Evolutionary conservation across 2,797 vertebrate genomes (phyloP), one percentile per base, ranked within the genome.

Genomic region (Enoplosus armatus): DNA sequence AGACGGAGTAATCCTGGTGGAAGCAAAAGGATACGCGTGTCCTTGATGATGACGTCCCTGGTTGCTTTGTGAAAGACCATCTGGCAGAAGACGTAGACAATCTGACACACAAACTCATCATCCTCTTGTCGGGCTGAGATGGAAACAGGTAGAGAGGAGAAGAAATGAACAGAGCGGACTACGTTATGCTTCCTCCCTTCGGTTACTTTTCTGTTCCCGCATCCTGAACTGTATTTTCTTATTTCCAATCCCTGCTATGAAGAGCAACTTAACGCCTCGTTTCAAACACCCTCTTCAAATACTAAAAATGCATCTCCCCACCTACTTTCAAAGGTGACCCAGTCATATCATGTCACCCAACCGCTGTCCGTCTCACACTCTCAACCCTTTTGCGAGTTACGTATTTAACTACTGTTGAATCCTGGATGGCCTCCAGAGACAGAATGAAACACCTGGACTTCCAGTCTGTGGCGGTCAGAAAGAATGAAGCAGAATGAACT

Each of bases 51-150:
- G 84, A 98, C 96, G 67, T 98, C 97, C 90, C 97, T 96, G 6
- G 97, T 98, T 33, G 96, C 97, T 93, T 98, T 96, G 90, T 99
- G 97, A 85, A 98, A 98, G 72, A 98, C 97, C 97, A 98, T 98
- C 93, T 98, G 97, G 89, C 98, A 98, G 94, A 98, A 98, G 11
- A 98, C 97, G 76, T 97, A 99, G 29, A 97, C 95, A 59, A 99
- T 99, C 90, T 99, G 97, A 93, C 97, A 98, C 47, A 98, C 98
- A 93, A 99, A 98, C 88, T 99, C 98, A 74, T 99, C 97, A 24
- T 99, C 97, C 87, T 98, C 96, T 84, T 98, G 97, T 63, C 96
- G 96, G 91, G 95, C 97, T 98, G 89, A 62, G 91, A 91, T 22
- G 26, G 67, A 75, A 85, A 77, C 51, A 43, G 18, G 60, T 7